These are phyloP conservation scores for Phalacrocorax aristotelis DNA, from an alignment of 2,113 vertebrate genomes.

Conservation along the genomic window DNA sequence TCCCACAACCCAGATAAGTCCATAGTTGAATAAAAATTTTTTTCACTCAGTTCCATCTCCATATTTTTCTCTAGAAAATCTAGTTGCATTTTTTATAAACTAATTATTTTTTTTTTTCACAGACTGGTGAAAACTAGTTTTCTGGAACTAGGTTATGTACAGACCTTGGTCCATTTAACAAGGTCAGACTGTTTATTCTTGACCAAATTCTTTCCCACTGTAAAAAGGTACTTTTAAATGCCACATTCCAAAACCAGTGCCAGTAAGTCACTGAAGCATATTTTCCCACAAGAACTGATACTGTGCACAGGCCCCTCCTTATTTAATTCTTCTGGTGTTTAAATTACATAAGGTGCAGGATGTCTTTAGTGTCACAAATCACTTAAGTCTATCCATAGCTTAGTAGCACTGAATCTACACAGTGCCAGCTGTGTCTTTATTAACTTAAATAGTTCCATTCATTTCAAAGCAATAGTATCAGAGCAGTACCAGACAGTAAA, in stretches of 20 bases:
- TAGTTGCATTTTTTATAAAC: slow-evolving; percentile 16
- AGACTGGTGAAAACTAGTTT: slow-evolving; percentile 70
- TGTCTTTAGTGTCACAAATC: slow-evolving; percentile 19
- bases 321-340: slow-evolving; percentile 61
- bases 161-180: slow-evolving; percentile 82
- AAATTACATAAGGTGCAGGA: slow-evolving; percentile 53
- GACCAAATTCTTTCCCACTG: slow-evolving; percentile 86
- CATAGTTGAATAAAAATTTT: background rate
- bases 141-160: slow-evolving; percentile 69
- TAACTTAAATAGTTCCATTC: background rate
- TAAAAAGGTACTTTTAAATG: slow-evolving; percentile 87
- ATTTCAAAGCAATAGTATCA: background rate
- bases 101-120: background rate
- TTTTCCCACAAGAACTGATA: slow-evolving; percentile 87
- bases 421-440: background rate
- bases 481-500: background rate
- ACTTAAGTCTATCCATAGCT: slow-evolving; percentile 19
- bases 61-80: slow-evolving; percentile 2
- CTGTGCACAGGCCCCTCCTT: slow-evolving; percentile 63
- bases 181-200: slow-evolving; percentile 86
- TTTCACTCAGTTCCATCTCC: background rate
- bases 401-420: background rate
- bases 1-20: background rate
- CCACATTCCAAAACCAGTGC: slow-evolving; percentile 84
- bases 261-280: slow-evolving; percentile 85